These are phyloP conservation scores for Acanthis flammea DNA, from an alignment of 2,797 vertebrate species.

Conservation along the genomic window DNA sequence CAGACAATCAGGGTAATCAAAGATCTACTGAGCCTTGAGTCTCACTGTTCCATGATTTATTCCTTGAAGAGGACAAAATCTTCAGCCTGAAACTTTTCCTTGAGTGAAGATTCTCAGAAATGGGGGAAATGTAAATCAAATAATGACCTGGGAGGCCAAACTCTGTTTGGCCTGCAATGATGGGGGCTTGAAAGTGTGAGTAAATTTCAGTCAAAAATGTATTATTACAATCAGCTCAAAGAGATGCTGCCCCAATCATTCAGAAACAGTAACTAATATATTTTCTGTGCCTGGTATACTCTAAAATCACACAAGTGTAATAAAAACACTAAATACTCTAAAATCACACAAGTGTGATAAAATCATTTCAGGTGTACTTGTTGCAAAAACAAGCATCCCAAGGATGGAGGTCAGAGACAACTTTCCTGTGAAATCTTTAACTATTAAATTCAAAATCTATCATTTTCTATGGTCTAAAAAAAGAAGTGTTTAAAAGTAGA, in stretches of 20 bases:
- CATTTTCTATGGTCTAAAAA: neutral
- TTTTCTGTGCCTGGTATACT: neutral
- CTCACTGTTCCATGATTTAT: neutral
- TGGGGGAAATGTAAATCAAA: neutral
- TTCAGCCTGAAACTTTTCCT: neutral
- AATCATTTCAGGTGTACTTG: neutral
- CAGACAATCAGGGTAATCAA: neutral
- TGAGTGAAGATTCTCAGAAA: neutral
- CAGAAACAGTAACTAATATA: neutral
- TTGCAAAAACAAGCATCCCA: neutral
- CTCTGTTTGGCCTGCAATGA: neutral
- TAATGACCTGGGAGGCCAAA: neutral
- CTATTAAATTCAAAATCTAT: neutral
- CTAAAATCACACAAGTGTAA: neutral
- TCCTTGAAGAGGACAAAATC: neutral
- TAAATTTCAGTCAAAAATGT: neutral
- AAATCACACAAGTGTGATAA: neutral
- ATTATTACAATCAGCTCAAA: neutral
- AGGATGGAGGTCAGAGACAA: neutral
- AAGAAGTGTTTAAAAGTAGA: neutral
- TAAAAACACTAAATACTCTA: neutral
- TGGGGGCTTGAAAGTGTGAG: neutral
- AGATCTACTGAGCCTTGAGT: neutral
- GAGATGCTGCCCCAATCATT: neutral
- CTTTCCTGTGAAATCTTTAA: neutral